Evolutionary conservation across 2,888 invertebrate genomes (phyloP), one percentile per base, ranked within the genome.

Genomic region (Nephrotoma flavescens): DNA sequence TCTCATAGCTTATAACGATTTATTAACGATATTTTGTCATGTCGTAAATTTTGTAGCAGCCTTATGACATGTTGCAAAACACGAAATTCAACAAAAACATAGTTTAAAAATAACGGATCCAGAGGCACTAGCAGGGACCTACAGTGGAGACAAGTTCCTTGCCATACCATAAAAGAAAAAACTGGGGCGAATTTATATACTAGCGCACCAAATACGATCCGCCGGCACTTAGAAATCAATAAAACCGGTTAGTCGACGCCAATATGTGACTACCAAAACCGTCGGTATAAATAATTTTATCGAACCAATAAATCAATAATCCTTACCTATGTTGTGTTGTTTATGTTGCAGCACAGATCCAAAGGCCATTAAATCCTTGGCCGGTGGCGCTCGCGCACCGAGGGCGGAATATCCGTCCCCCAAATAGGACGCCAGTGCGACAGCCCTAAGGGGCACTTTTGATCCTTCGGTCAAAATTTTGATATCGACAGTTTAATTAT

Each of bases 381-480:
- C 91, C 90, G 91, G 90, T 89, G 91, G 91, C 89, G 91, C 91
- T 89, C 91, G 90, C 88, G 91, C 90, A 90, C 91, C 91, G 89
- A 92, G 91, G 90, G 91, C 91, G 90, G 92, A 90, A 90, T 91
- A 92, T 89, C 91, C 91, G 90, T 92, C 91, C 90, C 92, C 92
- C 90, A 92, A 90, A 90, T 91, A 92, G 90, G 92, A 92, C 91
- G 92, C 92, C 91, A 92, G 91, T 91, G 92, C 92, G 91, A 92
- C 92, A 90, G 92, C 92, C 92, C 92, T 91, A 89, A 91, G 91
- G 92, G 92, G 92, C 92, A 91, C 90, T 90, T 92, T 92, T 87
- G 92, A 90, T 89, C 90, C 90, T 90, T 92, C 92, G 91, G 92
- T 92, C 89, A 92, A 91, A 92, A 92, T 92, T 91, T 92, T 91